Evolutionary conservation across 2,113 vertebrate species (phyloP), one percentile per base, ranked within the genome.

Genomic region (Nasalis larvatus): DNA sequence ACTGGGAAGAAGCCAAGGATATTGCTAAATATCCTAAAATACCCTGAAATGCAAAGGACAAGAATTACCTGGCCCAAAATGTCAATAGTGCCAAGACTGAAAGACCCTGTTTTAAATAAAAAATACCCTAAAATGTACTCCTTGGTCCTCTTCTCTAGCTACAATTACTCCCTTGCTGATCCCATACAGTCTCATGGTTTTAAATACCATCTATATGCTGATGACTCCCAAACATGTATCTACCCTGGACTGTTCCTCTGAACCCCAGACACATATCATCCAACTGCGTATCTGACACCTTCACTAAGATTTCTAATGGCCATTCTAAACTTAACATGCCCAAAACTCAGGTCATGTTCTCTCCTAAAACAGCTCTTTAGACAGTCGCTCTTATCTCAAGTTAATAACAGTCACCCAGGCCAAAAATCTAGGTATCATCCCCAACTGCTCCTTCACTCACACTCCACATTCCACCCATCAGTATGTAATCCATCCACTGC

Each of bases 271-370:
- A 89, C 20, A 77, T 49, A 49, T 14, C 35, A 88, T 47, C 27
- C 47, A 91, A 82, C 6, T 87, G 77, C 17, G 17, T 69, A 74
- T 35, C 69, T 89, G 49, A 71, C 21, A 71, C 37, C 58, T 96
- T 63, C 40, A 74, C n/a, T 77, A 86, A 66, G 30, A 13, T 66
- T 84, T 84, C 49, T 83, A 84, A 86, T 16, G 56, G 45, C 58
- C 35, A 84, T 73, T 91, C 87, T 71, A 87, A 71, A 95, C 83
- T 78, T 86, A 91, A 95, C 78, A 94, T 27, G 45, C 91, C 30
- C 63, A 73, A 88, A 89, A 92, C 42, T 84, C 14, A 83, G 58
- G 56, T 87, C 69, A 87, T 49, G 17, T 68, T 89, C 42, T 4
- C 52, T 92, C 17, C 80, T 35, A 95, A 86, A 89, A 40, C 45